Base-by-base conservation (phyloP, 2,113 vertebrate species). In the Felis chaus region DNA sequence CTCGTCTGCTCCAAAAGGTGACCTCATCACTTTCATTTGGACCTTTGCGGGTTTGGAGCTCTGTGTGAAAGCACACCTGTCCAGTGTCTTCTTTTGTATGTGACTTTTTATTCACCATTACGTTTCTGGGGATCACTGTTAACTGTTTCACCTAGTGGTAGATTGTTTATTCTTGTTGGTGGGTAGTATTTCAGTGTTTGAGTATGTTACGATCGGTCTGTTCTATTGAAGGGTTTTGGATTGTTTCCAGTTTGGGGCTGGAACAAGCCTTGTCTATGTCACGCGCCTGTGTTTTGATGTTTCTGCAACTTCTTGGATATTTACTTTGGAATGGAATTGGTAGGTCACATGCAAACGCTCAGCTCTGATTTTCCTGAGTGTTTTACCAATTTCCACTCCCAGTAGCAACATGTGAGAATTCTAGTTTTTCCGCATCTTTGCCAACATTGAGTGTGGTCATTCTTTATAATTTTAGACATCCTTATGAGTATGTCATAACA, bases 131-230 rank as follows among this genome's bases (percentile, higher is more conserved):
- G 71, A 2, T 79, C 63, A 5, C 25, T 29, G n/a, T 53, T 3
- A 2, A 2, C 14, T 4, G 1, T 73, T 66, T 71, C 53, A 55
- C 33, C 27, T 12, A 29, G 23, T 18, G 11, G n/a, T 48, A 21
- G n/a, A 5, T 33, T 18, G 3, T 21, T 74, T 25, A 19, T 53
- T 74, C 31, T 48, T 9, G 41, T 1, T 68, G 29, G 31, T 15
- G 3, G 5, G 3, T 36, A 14, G 12, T 36, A 7, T 69, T 33
- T 10, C n/a, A 1, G 4, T 6, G 3, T 33, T 25, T 36, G 25
- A 63, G 2, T 31, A n/a, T 13, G 12, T 12, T 23, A 2, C 29
- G 13, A 1, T 36, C 48, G 3, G 0, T 36, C 48, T 4, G 0
- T 45, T 39, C 63, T 57, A 0, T 11, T 21, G 69, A 27, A 19